Percentiles rank a stretch among this genome's conserved stretches.
phyloP scores from a whole-genome alignment of 2,113 vertebrate genomes.

The Melierax canorus region DNA sequence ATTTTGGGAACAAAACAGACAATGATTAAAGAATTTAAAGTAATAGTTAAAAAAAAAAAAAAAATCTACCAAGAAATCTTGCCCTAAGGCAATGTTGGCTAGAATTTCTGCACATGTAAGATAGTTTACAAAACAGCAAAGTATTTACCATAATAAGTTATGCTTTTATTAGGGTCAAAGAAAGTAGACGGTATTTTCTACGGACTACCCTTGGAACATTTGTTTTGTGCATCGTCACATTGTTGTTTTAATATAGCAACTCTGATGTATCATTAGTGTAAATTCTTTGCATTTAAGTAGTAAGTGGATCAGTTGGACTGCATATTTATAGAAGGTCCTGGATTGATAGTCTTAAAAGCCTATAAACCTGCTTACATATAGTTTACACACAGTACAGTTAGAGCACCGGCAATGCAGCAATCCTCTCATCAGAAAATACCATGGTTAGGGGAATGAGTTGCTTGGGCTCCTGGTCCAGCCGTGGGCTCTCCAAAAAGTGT shows the following conservation, averaged over 20 bases:
- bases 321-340: constrained; percentile 13
- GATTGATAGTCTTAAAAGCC: constrained; percentile 35
- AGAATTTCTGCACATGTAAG: background rate
- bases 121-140: background rate
- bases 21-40: background rate
- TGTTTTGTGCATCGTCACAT: background rate
- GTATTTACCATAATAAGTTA: background rate
- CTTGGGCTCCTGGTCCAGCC: background rate
- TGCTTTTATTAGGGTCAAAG: background rate
- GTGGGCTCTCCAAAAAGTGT: background rate
- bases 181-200: background rate
- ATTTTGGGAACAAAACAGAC: background rate
- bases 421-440: background rate
- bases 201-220: background rate
- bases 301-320: background rate
- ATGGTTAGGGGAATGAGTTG: background rate
- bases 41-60: background rate
- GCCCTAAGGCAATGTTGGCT: background rate
- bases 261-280: background rate
- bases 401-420: background rate
- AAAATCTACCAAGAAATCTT: background rate
- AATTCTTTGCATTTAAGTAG: background rate
- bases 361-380: constrained; percentile 30
- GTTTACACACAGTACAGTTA: background rate
- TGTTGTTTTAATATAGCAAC: background rate